Evolutionary conservation across 2,113 vertebrate species (phyloP), one percentile per base, ranked within the genome.

Genomic region (Cepphus grylle): DNA sequence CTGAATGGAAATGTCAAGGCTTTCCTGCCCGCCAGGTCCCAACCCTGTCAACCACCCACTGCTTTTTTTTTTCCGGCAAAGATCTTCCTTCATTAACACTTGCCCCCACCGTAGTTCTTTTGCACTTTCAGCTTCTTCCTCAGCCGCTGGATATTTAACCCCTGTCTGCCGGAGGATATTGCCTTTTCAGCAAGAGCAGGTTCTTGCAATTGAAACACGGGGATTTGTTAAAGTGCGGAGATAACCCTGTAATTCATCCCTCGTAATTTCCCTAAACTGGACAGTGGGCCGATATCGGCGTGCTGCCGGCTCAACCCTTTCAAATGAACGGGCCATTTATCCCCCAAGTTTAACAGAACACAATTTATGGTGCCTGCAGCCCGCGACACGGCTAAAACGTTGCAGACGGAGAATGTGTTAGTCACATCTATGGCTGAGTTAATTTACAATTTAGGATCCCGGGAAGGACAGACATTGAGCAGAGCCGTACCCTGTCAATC

Each of bases 401-500:
- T 93, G 82, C 30, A 18, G 74, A 34, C 43, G 6, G 53, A 65
- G 80, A 94, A 95, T 42, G 62, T 36, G 82, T 96, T 80, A 91
- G 85, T 93, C 95, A 86, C 43, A 52, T 15, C 77, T 52, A 59
- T 61, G 88, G 86, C 83, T 94, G 73, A 95, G 73, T 62, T 91
- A 34, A 90, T 89, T 95, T 66, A 53, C 58, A 82, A 8, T 70
- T 91, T 95, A 81, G 73, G 94, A 85, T 42, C 58, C 73, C 2
- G 4, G 73, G 53, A 70, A 87, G 77, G 89, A 87, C 65, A 77
- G 81, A 50, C 65, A 76, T 52, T 81, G 61, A 89, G 62, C 73
- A 72, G 83, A 94, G 81, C 86, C 58, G 49, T 50, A 70, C 66
- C 81, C 89, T 95, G 88, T 62, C 91, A 90, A 84, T 87, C 95